Conservation (phyloP, 2,797 vertebrate species). For the Triplophysa bombifrons region DNA sequence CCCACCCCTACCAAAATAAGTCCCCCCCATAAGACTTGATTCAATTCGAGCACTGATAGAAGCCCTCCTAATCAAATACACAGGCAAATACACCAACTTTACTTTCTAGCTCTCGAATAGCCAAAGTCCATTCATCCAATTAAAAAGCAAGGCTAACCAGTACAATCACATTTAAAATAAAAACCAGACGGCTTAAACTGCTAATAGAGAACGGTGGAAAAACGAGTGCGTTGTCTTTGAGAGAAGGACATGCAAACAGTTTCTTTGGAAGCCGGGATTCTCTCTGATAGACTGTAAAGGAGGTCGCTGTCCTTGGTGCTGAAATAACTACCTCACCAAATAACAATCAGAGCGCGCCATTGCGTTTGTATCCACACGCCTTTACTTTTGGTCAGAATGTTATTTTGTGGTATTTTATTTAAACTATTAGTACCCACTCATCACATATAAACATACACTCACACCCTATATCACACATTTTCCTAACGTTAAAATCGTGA, state of each 20-base stretch:
- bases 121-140: conserved; percentile 9
- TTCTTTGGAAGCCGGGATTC: conserved; percentile 5
- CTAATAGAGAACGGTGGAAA: background rate
- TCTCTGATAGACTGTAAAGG: background rate
- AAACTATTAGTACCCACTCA: background rate
- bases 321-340: background rate
- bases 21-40: no score
- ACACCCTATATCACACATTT: background rate
- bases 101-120: background rate
- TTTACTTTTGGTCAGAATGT: background rate
- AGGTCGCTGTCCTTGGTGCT: conserved; percentile 38
- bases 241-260: background rate
- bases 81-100: background rate
- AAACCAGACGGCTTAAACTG: conserved; percentile 29
- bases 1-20: no score
- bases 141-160: background rate
- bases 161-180: conserved; percentile 41
- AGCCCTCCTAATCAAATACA: no score
- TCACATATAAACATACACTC: background rate
- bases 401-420: background rate
- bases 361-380: background rate
- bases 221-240: background rate
- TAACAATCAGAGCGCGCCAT: background rate
- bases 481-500: background rate
- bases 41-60: no score